These are phyloP conservation scores for Hypolimnas misippus DNA, from an alignment of 2,888 invertebrate genomes.

Conservation along the genomic window DNA sequence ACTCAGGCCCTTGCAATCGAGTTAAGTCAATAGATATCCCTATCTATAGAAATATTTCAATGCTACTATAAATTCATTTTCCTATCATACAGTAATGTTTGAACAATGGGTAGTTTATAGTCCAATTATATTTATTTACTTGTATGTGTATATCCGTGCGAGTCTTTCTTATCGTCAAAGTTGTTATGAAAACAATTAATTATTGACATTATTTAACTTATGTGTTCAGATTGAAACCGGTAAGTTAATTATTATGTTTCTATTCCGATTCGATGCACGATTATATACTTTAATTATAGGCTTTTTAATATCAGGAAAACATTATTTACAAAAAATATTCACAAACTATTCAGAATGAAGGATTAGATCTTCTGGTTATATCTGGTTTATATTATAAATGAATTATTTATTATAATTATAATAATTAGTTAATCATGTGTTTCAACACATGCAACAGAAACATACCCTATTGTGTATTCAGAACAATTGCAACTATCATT, in stretches of 20 bases:
- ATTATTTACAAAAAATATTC: no score
- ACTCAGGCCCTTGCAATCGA: conserved; percentile 42
- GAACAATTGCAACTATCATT: not conserved
- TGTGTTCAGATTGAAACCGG: not conserved
- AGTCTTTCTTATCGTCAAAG: conserved; percentile 1
- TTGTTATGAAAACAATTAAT: conserved; percentile 9
- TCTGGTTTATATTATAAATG: no score
- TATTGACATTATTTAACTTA: not conserved
- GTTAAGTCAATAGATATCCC: conserved; percentile 22
- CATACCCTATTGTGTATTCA: not conserved
- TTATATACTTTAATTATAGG: no score
- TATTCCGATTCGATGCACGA: no score
- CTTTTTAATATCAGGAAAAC: no score
- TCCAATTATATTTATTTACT: conserved; percentile 3
- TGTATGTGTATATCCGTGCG: not conserved
- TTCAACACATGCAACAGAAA: not conserved
- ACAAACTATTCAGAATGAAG: no score
- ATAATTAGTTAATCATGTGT: not conserved
- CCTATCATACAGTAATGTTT: not conserved
- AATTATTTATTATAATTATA: no score
- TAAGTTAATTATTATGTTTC: no score
- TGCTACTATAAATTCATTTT: not conserved
- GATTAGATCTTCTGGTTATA: no score
- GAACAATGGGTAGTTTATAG: not conserved
- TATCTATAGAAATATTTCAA: conserved; percentile 16